Evolutionary conservation across 23 tunicate species (phyloP).

Genomic region (Styela plicata): DNA sequence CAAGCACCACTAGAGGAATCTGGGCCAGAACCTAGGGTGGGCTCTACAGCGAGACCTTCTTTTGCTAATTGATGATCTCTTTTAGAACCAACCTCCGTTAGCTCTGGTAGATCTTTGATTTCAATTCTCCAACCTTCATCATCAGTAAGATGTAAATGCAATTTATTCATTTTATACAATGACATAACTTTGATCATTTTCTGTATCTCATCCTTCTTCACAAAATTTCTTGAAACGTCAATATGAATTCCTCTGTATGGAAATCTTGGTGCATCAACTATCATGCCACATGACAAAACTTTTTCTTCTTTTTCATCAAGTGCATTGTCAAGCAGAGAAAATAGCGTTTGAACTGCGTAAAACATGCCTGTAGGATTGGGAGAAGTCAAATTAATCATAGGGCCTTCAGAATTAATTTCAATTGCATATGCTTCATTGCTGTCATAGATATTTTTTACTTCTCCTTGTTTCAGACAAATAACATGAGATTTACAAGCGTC

Average conservation of each 20-base stretch:
- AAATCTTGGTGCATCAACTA: constrained; percentile 62
- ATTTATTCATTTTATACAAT: constrained; percentile 42
- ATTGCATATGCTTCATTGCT: constrained; percentile 51
- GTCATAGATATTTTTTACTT: background rate
- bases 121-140: constrained; percentile 68
- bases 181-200: constrained; percentile 45
- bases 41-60: constrained; percentile 18
- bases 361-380: constrained; percentile 37
- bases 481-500: background rate
- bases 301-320: background rate
- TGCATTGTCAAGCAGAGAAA: constrained; percentile 29
- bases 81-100: constrained; percentile 41
- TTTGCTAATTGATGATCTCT: constrained; percentile 15
- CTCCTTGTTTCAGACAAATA: background rate
- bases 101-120: constrained; percentile 49
- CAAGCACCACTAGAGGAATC: constrained; percentile 20
- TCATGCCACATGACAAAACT: constrained; percentile 19
- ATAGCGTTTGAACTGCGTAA: constrained; percentile 57
- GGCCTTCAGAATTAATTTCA: constrained; percentile 22
- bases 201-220: constrained; percentile 37
- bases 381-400: constrained; percentile 26
- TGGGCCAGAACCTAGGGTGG: constrained; percentile 78
- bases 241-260: constrained; percentile 66
- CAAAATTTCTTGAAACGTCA: constrained; percentile 69
- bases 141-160: constrained; percentile 64